These are phyloP conservation scores for Onthophagus sagittarius DNA, from an alignment of 2,888 invertebrate species.

Conservation along the genomic window DNA sequence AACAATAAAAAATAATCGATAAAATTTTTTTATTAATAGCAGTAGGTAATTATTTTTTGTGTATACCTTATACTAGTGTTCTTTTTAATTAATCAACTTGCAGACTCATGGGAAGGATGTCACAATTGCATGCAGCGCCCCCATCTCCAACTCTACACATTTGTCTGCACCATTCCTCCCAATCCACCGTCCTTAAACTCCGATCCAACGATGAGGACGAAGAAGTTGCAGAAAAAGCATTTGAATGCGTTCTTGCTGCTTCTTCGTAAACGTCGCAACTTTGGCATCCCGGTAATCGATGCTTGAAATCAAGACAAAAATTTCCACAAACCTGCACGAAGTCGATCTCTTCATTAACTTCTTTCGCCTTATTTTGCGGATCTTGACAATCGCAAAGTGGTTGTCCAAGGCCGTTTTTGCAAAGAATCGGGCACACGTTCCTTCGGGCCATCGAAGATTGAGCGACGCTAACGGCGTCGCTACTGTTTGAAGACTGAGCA, in stretches of 20 bases:
- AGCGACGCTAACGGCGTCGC: constrained; percentile 38
- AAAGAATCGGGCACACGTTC: constrained; percentile 58
- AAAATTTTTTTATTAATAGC: constrained; percentile 8
- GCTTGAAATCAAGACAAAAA: constrained; percentile 49
- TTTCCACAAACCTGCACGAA: constrained; percentile 53
- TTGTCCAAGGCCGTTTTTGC: constrained; percentile 56
- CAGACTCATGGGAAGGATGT: constrained; percentile 57
- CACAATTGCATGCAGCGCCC: constrained; percentile 73
- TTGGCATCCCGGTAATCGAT: constrained; percentile 45
- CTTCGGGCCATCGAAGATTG: constrained; percentile 50
- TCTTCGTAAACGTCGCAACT: constrained; percentile 42
- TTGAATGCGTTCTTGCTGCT: constrained; percentile 1
- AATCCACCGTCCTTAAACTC: constrained; percentile 44
- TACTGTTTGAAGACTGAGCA: constrained; percentile 32
- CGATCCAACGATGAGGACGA: constrained; percentile 10
- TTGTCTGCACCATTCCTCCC: constrained; percentile 62
- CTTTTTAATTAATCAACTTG: constrained; percentile 8
- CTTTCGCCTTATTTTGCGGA: constrained; percentile 8
- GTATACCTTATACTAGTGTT: constrained; percentile 4
- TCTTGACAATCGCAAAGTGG: constrained; percentile 54
- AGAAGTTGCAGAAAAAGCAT: constrained; percentile 7
- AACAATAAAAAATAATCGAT: background rate
- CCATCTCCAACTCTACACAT: constrained; percentile 67
- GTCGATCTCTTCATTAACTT: constrained; percentile 36
- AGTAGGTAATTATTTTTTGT: constrained; percentile 1